phyloP scores from a whole-genome alignment of 1,140 invertebrate genomes.

The Lasaia peninsularis region DNA sequence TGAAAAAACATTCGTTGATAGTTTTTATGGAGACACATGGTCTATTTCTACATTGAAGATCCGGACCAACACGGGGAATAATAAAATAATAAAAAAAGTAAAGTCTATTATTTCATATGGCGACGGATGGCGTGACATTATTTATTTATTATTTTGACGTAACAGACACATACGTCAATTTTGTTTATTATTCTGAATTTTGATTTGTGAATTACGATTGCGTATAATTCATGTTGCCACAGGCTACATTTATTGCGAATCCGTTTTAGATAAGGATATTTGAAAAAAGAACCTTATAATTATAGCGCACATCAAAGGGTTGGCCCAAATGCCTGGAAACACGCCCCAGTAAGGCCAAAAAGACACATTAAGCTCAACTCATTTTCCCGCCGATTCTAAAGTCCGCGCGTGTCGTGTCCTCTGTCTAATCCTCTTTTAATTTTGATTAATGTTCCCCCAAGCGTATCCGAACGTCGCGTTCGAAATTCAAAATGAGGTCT shows the following conservation, averaged over 20 bases:
- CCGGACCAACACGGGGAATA: too few relatives aligned
- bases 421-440: slow-evolving; percentile 63
- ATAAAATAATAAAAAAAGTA: too few relatives aligned
- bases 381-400: slow-evolving; percentile 31
- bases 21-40: too few relatives aligned
- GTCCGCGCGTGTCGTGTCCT: slow-evolving; percentile 32
- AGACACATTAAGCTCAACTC: slow-evolving; percentile 29
- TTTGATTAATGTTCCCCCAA: slow-evolving; percentile 59
- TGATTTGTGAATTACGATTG: too few relatives aligned
- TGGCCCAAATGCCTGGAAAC: slow-evolving; percentile 5
- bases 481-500: slow-evolving; percentile 44
- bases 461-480: slow-evolving; percentile 23
- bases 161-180: too few relatives aligned
- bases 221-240: background rate
- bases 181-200: too few relatives aligned
- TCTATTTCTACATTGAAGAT: too few relatives aligned
- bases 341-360: slow-evolving; percentile 18
- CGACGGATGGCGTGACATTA: too few relatives aligned
- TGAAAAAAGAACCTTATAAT: slow-evolving; percentile 5
- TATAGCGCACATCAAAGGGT: slow-evolving; percentile 2
- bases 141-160: too few relatives aligned
- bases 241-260: background rate
- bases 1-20: too few relatives aligned
- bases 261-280: background rate
- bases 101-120: too few relatives aligned